Evolutionary conservation across 2,797 vertebrate genomes (phyloP), one percentile per base, ranked within the genome.

Genomic region (Cirrhinus mrigala): DNA sequence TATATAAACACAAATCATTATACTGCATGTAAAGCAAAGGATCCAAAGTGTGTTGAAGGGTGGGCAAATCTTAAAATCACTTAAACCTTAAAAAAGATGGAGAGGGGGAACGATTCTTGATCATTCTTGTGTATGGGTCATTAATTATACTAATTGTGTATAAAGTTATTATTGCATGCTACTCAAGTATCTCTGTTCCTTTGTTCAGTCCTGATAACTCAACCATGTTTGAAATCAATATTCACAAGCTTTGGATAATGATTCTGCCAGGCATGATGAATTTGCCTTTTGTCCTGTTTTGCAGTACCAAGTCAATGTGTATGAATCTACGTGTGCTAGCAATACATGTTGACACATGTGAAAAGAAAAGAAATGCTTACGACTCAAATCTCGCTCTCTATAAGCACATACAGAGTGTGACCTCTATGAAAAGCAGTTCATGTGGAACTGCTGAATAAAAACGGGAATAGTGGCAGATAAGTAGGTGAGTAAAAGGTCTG

Each of bases 171-270:
- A 79, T 64, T 48, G 33, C 20, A n/a, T 73, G 76, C 18, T 64
- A 64, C 60, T 68, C 54, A 6, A 70, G 46, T 52, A 46, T 80
- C 18, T 81, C 54, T 70, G 62, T 69, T 62, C 78, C 70, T 62
- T 84, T 71, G 37, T 62, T 84, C n/a, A 44, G 27, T 50, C 20
- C 66, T 68, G 58, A 79, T 71, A 70, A 81, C 60, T 58, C 22
- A 75, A 33, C 29, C 44, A 64, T 20, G 74, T 85, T 82, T 85
- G 22, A 84, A 85, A 85, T 85, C 86, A 85, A 79, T 87, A 85
- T 78, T 60, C 33, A 71, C 50, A 85, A 33, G 79, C 78, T 60
- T 81, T 71, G 71, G 78, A 58, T 84, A 79, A 84, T 60, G 70
- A 85, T 81, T 82, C 83, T 85, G 58, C 37, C 37, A 46, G 29